phyloP scores from a whole-genome alignment of 1,140 invertebrate genomes.

The Batillaria attramentaria region DNA sequence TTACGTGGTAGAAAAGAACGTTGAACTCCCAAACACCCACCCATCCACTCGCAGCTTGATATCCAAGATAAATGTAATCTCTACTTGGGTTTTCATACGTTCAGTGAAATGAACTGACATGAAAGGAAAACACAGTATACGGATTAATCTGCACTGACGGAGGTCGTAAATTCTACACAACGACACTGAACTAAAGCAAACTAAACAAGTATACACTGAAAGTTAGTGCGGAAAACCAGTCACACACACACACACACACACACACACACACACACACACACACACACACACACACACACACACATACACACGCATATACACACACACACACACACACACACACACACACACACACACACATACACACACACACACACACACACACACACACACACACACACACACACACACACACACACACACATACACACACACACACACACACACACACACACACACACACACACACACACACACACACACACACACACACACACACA shows the following conservation, averaged over 20 bases:
- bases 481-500: neutral
- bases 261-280: neutral
- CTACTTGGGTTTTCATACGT: too few relatives aligned
- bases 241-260: constrained; percentile 2
- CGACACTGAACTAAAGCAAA: neutral
- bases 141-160: too few relatives aligned
- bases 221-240: neutral
- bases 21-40: too few relatives aligned
- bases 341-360: neutral
- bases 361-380: neutral
- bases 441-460: constrained; percentile 2
- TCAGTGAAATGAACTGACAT: too few relatives aligned
- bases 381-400: neutral
- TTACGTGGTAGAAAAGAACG: too few relatives aligned
- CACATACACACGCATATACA: neutral
- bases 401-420: neutral
- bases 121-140: too few relatives aligned
- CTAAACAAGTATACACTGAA: neutral
- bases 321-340: neutral
- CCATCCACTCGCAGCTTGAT: too few relatives aligned
- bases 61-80: too few relatives aligned
- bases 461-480: constrained; percentile 2
- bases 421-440: neutral
- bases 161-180: neutral
- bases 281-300: neutral